Evolutionary conservation across 2,888 invertebrate species (phyloP), one percentile per base, ranked within the genome.

Genomic region (Pteria penguin): DNA sequence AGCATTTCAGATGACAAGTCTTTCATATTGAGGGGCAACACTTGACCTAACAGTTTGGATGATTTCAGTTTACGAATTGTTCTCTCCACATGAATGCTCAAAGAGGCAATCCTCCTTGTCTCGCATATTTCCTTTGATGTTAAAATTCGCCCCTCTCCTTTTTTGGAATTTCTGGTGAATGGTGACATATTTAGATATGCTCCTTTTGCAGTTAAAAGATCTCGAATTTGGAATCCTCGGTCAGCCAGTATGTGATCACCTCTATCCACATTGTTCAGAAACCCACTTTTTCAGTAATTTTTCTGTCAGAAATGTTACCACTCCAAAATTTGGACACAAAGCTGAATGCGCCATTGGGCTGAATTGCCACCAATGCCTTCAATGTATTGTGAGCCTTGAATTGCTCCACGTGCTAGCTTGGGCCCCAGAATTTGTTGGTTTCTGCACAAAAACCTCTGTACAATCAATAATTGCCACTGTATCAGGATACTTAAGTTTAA

Each of bases 121-220:
- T 66, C 54, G 18, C 45, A 18, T 18, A 66, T 66, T 54, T 66
- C 54, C 27, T 66, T 54, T n/a, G 66, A 66, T 54, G 66, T 66
- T 18, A 63, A 36, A 32, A 36, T 36, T 27, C 63, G 32, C 24
- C 63, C 63, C n/a, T n/a, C n/a, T n/a, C n/a, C n/a, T n/a, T n/a
- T n/a, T n/a, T 18, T 29, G 14, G 22, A 2, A 4, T 8, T 54
- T n/a, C n/a, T n/a, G 22, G 68, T 68, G 32, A 68, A 68, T 22
- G 68, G 57, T 22, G 57, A 57, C 55, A 68, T 55, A 29, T 68
- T 68, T 27, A 27, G 54, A 52, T 67, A 67, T 54, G 67, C 67
- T 54, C 67, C 67, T 27, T 67, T 67, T 18, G 32, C 18, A 52
- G 67, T 67, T 67, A 67, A 55, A 54, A 54, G 55, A 29, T 67